A percentile compares a stretch with the other conserved stretches of the same genome.
These are phyloP conservation scores for Alcis repandata DNA, from an alignment of 2,888 invertebrate genomes.

Conservation along the genomic window DNA sequence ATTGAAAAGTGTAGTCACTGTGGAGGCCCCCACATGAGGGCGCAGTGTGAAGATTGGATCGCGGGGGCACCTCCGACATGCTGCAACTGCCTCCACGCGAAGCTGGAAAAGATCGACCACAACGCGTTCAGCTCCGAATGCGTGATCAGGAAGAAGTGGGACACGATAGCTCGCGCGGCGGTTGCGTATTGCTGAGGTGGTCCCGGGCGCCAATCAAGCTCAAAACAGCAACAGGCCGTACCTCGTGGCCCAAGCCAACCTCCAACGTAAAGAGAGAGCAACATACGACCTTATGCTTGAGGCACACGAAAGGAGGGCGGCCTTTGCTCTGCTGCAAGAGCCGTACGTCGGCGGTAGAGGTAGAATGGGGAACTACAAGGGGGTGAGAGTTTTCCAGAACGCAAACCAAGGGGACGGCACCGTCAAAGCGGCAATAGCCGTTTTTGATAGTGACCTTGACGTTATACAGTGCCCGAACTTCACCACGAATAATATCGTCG, in stretches of 20 bases:
- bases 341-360: not conserved
- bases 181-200: constrained; percentile 17
- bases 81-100: not conserved
- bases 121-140: constrained; percentile 1
- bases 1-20: not conserved
- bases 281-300: not conserved
- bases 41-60: not conserved
- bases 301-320: not conserved
- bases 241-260: not conserved
- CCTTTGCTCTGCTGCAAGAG: not conserved
- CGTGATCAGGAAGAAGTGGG: not conserved
- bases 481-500: constrained; percentile 31
- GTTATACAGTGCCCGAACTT: constrained; percentile 5
- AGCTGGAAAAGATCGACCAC: not conserved
- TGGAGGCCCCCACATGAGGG: not conserved
- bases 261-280: not conserved
- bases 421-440: not conserved
- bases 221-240: too few relatives aligned
- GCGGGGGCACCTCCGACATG: not conserved
- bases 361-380: not conserved
- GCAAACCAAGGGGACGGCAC: not conserved
- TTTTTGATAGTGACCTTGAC: not conserved
- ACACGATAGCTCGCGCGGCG: not conserved
- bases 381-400: not conserved
- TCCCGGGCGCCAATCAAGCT: too few relatives aligned